Percentiles rank a stretch among this genome's conserved stretches.
phyloP scores from a whole-genome alignment of 2,888 invertebrate species.

The Agonopterix alstromeriana region DNA sequence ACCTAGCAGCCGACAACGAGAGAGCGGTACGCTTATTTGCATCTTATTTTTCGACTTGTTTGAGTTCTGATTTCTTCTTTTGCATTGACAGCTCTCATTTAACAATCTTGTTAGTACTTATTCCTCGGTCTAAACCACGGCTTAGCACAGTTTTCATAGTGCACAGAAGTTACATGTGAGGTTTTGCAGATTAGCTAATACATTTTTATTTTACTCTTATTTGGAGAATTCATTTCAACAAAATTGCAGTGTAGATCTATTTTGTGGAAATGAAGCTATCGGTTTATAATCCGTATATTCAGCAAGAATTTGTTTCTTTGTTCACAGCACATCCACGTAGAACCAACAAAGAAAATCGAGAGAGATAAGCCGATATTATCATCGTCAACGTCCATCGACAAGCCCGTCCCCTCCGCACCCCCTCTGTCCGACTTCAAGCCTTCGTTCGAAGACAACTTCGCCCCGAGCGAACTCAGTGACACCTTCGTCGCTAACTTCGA shows the following conservation, averaged over 20 bases:
- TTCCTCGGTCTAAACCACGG: no score
- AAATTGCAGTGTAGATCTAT: no score
- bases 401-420: conserved; percentile 20
- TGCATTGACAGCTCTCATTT: no score
- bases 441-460: conserved; percentile 81
- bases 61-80: no score
- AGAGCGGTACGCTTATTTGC: conserved; percentile 36
- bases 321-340: conserved; percentile 56
- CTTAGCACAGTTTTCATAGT: no score
- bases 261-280: no score
- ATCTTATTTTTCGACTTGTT: background rate
- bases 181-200: no score
- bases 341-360: conserved; percentile 32
- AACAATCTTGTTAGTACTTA: no score
- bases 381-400: conserved; percentile 14
- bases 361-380: conserved; percentile 31
- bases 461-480: conserved; percentile 55
- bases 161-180: no score
- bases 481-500: conserved; percentile 83
- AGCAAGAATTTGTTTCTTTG: background rate
- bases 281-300: no score
- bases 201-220: no score
- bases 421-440: conserved; percentile 55
- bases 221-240: no score
- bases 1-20: conserved; percentile 61